A percentile compares a stretch with the other conserved stretches of the same genome.
phyloP scores from a whole-genome alignment of 64 coral and sea anemone species.

The Montipora foliosa region DNA sequence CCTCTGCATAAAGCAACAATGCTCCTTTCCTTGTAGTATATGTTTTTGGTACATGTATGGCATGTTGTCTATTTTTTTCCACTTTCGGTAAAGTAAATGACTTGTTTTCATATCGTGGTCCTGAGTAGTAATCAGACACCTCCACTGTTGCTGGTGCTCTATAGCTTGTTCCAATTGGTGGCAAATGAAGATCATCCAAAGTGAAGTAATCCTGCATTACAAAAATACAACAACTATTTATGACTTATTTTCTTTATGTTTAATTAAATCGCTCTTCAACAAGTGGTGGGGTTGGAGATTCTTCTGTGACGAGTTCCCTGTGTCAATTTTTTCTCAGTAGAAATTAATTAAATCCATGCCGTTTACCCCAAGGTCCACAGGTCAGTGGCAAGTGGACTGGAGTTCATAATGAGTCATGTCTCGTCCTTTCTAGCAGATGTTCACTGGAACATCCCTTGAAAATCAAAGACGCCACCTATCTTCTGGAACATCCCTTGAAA shows the following conservation, averaged over 20 bases:
- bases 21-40: slow-evolving; percentile 96
- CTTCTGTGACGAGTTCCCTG: too few relatives aligned
- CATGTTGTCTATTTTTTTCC: neutral
- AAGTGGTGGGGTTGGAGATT: too few relatives aligned
- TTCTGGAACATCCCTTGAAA: too few relatives aligned
- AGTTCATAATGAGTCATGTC: too few relatives aligned
- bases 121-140: neutral
- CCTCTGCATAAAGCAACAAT: slow-evolving; percentile 92
- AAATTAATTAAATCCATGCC: too few relatives aligned
- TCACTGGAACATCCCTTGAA: too few relatives aligned
- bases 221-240: neutral
- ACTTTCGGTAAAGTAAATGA: slow-evolving; percentile 79
- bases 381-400: too few relatives aligned
- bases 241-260: neutral
- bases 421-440: too few relatives aligned
- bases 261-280: too few relatives aligned
- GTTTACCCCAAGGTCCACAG: too few relatives aligned
- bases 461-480: too few relatives aligned
- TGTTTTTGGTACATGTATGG: slow-evolving; percentile 77
- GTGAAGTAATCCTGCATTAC: slow-evolving; percentile 73
- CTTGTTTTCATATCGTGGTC: slow-evolving; percentile 60
- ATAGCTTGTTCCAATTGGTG: slow-evolving; percentile 71
- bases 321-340: too few relatives aligned
- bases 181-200: slow-evolving; percentile 68
- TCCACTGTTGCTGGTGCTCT: neutral